Percentiles rank a stretch among this genome's conserved stretches.
These are phyloP conservation scores for Oncorhynchus tshawytscha DNA, from an alignment of 2,113 vertebrate species.

Conservation along the genomic window DNA sequence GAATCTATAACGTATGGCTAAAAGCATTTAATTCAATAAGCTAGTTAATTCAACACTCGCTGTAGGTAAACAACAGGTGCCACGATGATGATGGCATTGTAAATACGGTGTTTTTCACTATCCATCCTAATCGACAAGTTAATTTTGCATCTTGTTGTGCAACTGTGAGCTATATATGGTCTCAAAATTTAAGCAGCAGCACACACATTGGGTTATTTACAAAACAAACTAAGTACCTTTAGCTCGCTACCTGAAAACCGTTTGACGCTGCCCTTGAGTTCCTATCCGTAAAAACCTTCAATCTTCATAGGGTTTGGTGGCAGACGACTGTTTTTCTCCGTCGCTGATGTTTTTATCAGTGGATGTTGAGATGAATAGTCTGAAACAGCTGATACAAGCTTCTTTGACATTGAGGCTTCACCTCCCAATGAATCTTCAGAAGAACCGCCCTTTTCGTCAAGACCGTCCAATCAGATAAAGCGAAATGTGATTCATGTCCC, in stretches of 20 bases:
- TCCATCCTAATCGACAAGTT: neutral
- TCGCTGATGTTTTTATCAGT: constrained; percentile 8
- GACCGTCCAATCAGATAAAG: constrained; percentile 51
- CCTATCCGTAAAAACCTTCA: neutral
- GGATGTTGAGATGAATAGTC: constrained; percentile 26
- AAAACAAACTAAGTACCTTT: constrained; percentile 17
- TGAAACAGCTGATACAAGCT: constrained; percentile 52
- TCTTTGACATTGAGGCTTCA: constrained; percentile 58
- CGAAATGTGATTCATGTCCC: neutral
- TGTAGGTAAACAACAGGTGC: constrained; percentile 30
- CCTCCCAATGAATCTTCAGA: constrained; percentile 25
- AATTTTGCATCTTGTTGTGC: neutral
- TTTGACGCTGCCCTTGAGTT: constrained; percentile 9
- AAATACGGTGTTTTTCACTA: neutral
- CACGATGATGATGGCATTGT: neutral
- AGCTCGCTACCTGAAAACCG: constrained; percentile 37
- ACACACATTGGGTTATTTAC: neutral
- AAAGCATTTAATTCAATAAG: neutral
- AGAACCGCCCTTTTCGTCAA: constrained; percentile 22
- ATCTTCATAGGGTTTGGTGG: constrained; percentile 13
- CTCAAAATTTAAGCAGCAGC: too few species aligned
- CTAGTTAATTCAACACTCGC: neutral
- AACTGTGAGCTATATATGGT: neutral
- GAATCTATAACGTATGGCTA: neutral
- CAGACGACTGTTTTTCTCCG: constrained; percentile 4